Percentiles rank a stretch among this genome's conserved stretches.
phyloP scores from a whole-genome alignment of 2,888 invertebrate genomes.

The Tachina lurida region DNA sequence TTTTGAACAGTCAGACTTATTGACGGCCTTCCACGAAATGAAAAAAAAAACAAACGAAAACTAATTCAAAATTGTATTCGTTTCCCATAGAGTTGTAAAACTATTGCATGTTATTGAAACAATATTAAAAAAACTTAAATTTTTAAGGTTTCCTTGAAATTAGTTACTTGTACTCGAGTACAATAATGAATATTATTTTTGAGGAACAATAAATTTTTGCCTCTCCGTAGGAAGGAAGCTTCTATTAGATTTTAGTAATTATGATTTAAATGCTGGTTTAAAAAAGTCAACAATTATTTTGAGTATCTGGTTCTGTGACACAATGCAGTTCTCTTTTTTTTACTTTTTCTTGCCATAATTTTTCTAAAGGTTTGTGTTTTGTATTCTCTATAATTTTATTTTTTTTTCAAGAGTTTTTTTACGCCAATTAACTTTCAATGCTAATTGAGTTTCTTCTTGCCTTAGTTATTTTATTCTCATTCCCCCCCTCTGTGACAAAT shows the following conservation, averaged over 20 bases:
- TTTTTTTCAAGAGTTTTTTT: conserved; percentile 52
- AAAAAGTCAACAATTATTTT: background rate
- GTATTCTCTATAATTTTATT: conserved; percentile 1
- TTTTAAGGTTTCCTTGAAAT: no score
- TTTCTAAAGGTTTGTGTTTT: conserved; percentile 24
- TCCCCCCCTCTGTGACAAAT: conserved; percentile 6
- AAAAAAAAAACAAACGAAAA: conserved; percentile 12
- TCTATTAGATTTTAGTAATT: no score
- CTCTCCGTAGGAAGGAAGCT: no score
- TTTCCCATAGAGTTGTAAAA: conserved; percentile 23
- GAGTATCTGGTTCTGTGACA: background rate
- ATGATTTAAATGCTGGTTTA: no score
- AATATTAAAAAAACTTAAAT: conserved; percentile 8
- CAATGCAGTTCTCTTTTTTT: background rate
- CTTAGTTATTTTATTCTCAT: conserved; percentile 2
- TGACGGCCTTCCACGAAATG: conserved; percentile 30
- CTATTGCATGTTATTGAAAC: conserved; percentile 46
- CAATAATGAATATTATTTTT: no score
- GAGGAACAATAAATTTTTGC: no score
- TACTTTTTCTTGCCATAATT: conserved; percentile 8
- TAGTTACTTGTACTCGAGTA: no score
- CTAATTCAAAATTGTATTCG: background rate
- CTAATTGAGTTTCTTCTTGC: conserved; percentile 70
- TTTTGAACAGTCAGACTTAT: conserved; percentile 50
- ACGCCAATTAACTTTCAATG: conserved; percentile 73